Base-by-base conservation (phyloP, 2,888 invertebrate genomes). In the Mythimna pallens region DNA sequence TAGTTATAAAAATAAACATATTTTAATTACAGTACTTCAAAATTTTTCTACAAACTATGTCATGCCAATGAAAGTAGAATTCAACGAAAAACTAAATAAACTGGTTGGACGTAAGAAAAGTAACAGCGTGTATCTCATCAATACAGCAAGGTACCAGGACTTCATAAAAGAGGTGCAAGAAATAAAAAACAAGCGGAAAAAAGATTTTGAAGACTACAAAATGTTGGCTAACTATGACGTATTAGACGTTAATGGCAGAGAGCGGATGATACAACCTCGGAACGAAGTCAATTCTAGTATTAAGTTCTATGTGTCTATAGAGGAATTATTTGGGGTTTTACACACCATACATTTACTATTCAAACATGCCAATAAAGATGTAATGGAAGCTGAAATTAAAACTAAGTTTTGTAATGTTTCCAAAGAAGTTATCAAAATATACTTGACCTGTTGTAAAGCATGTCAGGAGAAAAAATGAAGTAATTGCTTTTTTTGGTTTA, bases 401-500 rank as follows among this genome's bases (percentile, higher is more conserved):
- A 89, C 89, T 0, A 94, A 94, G 81, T 94, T 93, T 83, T 94
- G 94, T 88, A 95, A 95, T 86, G 83, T 95, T 12, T 93, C 95
- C 0, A 94, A 93, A 85, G 94, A 94, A 83, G 92, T 90, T 20
- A 94, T 95, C 20, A 94, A 92, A 81, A 85, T 94, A 30, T 95
- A 94, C 88, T 86, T 94, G 59, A 84, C 84, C 55, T 92, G 93
- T 84, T 95, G 94, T 84, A 87, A 88, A 65, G 58, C 76, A 67
- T 95, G 95, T 86, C 89, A 58, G 2, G 57, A 65, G 3, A 57
- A 3, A 25, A 72, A 50, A n/a, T 71, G 10, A 62, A 22, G 25
- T 54, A 30, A 0, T 9, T 50, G 12, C 12, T 43, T 61, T 36
- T 14, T 6, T 2, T 47, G 1, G 22, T 36, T n/a, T 36, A 63